Conservation (phyloP, 2,888 invertebrate genomes). For the Caenorhabditis panamensis region DNA sequence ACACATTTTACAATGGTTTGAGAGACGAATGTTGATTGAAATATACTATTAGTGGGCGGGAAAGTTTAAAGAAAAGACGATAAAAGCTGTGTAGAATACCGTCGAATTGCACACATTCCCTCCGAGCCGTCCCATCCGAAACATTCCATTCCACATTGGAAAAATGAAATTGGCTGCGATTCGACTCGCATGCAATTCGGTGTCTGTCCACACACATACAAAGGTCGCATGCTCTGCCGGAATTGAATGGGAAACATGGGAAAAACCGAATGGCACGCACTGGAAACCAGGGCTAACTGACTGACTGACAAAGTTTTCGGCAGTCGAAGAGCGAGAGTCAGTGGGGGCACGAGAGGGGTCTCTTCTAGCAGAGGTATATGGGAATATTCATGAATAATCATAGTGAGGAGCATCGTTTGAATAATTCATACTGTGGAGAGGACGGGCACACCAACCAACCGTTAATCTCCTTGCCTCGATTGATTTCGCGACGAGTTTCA, state of each 20-base stretch:
- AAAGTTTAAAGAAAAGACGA: not conserved
- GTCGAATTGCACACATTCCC: not conserved
- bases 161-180: constrained; percentile 46
- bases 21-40: no score
- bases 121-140: not conserved
- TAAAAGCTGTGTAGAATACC: not conserved
- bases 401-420: constrained; percentile 63
- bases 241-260: constrained; percentile 8
- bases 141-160: constrained; percentile 1
- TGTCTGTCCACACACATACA: constrained; percentile 9
- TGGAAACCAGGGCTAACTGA: constrained; percentile 2
- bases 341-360: constrained; percentile 11
- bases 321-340: constrained; percentile 21
- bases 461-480: constrained; percentile 35
- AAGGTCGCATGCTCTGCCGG: constrained; percentile 5
- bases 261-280: constrained; percentile 3
- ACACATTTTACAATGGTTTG: no score
- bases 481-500: constrained; percentile 16
- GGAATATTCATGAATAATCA: constrained; percentile 67
- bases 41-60: not conserved
- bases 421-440: constrained; percentile 59
- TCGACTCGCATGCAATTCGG: constrained; percentile 18
- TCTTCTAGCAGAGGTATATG: constrained; percentile 43
- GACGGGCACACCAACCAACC: constrained; percentile 29
- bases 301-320: constrained; percentile 11